Evolutionary conservation across 1,140 invertebrate species (phyloP).

Genomic region (Bombyx mori): DNA sequence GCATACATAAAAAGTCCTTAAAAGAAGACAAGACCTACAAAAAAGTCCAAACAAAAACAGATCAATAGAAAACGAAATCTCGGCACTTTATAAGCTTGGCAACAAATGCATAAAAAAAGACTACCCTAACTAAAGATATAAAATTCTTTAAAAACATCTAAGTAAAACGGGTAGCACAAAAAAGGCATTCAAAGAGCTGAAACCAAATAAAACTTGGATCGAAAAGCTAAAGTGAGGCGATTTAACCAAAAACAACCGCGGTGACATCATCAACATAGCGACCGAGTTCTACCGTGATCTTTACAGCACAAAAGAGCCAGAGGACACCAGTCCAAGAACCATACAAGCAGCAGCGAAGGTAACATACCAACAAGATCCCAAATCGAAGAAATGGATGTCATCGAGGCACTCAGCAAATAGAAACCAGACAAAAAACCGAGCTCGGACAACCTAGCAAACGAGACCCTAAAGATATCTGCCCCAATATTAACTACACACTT

Average conservation of each 20-base stretch:
- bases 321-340: not conserved
- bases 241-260: not conserved
- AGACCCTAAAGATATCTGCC: not conserved
- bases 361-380: not conserved
- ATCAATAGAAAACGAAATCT: not conserved
- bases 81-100: not conserved
- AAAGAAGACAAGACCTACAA: not conserved
- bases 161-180: not conserved
- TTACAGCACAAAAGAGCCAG: not conserved
- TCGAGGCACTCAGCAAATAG: not conserved
- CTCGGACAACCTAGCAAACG: constrained; percentile 3
- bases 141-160: not conserved
- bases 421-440: constrained; percentile 7
- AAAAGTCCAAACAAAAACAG: not conserved
- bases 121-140: not conserved
- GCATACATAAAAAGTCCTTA: not conserved
- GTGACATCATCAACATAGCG: not conserved
- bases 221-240: not conserved
- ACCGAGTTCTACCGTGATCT: not conserved
- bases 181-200: not conserved
- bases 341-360: not conserved
- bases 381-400: constrained; percentile 4
- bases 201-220: constrained; percentile 1
- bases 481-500: not conserved
- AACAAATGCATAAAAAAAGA: not conserved